These are phyloP conservation scores for Bombus pyrosoma DNA, from an alignment of 1,140 invertebrate species.

Conservation along the genomic window DNA sequence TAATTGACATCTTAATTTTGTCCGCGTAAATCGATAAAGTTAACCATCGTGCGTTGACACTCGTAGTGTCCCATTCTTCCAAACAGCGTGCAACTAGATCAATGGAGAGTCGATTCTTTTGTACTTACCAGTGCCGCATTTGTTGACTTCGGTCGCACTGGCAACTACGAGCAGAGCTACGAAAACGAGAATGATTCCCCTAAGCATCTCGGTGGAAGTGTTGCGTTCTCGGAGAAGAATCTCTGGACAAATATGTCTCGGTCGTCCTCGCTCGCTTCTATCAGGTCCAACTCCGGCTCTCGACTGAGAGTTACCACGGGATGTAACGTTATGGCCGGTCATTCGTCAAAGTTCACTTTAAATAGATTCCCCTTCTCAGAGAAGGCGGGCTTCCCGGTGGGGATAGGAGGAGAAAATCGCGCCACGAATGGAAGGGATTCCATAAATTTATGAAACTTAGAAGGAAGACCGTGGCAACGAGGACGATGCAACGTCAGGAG, in stretches of 20 bases:
- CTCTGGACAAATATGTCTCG: background rate
- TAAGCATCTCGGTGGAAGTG: constrained; percentile 74
- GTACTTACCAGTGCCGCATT: constrained; percentile 70
- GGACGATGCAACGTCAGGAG: background rate
- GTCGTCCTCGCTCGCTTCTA: constrained; percentile 55
- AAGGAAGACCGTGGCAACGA: background rate
- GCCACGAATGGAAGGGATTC: constrained; percentile 20
- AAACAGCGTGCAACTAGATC: background rate
- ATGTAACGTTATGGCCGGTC: constrained; percentile 48
- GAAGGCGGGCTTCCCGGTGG: background rate
- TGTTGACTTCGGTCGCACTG: constrained; percentile 68
- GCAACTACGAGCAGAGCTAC: constrained; percentile 58
- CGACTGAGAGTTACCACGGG: constrained; percentile 58
- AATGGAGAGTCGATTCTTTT: background rate
- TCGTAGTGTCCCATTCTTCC: too few species aligned
- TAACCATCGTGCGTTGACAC: too few species aligned
- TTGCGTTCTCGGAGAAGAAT: constrained; percentile 8
- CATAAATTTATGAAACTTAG: constrained; percentile 24
- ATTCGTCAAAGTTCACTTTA: constrained; percentile 55
- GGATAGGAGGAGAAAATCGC: constrained; percentile 4
- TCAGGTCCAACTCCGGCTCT: constrained; percentile 68
- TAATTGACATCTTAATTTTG: too few species aligned
- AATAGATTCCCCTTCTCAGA: constrained; percentile 26
- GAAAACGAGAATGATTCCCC: constrained; percentile 69
- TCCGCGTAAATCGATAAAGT: too few species aligned